Conservation (phyloP, 1,140 invertebrate species). For the Drosophila asahinai region DNA sequence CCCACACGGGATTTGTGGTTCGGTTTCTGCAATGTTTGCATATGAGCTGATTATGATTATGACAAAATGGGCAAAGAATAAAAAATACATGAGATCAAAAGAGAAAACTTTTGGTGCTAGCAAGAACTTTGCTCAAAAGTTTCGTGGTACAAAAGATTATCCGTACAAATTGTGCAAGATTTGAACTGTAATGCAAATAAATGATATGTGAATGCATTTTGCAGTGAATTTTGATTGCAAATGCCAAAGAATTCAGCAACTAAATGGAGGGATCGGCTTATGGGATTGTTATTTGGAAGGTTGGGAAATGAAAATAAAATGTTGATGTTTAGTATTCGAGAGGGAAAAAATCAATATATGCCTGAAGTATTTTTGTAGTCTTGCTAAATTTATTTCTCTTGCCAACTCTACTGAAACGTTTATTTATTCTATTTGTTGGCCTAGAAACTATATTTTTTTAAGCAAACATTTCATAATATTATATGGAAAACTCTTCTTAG, state of each 20-base stretch:
- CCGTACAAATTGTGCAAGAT: background rate
- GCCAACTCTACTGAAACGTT: background rate
- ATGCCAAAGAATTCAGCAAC: background rate
- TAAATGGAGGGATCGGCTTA: background rate
- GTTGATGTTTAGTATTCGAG: background rate
- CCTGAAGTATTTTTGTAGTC: background rate
- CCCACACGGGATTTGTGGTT: constrained; percentile 33
- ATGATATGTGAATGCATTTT: constrained; percentile 10
- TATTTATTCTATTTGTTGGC: background rate
- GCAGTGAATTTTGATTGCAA: background rate
- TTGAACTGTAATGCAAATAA: constrained; percentile 29
- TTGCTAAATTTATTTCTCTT: too few relatives aligned
- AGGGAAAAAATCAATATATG: background rate
- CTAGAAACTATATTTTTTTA: background rate
- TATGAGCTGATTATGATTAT: constrained; percentile 47
- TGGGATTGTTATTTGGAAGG: background rate
- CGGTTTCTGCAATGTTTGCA: constrained; percentile 38
- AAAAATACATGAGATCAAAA: background rate
- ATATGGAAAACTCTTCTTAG: background rate
- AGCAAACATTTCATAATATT: background rate
- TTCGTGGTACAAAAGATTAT: constrained; percentile 24
- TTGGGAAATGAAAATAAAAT: background rate
- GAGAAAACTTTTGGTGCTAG: constrained; percentile 7
- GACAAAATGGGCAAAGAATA: constrained; percentile 13
- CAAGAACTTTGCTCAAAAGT: background rate